phyloP scores from a whole-genome alignment of 2,113 vertebrate genomes.

The Ochotona princeps region DNA sequence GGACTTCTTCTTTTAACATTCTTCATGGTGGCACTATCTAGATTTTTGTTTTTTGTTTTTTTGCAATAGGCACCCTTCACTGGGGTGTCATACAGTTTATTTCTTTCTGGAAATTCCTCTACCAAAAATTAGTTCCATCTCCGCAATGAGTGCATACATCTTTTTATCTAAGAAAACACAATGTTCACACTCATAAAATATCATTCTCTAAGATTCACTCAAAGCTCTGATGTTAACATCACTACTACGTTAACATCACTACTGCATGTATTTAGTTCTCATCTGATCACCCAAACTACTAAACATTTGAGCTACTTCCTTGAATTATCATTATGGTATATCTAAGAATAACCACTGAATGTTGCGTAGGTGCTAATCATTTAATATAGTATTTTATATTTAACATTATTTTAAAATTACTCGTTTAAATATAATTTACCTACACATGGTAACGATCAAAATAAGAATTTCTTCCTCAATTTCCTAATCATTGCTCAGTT shows the following conservation, averaged over 20 bases:
- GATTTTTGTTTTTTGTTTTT: background rate
- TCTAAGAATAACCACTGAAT: background rate
- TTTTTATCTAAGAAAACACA: background rate
- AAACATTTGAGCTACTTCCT: background rate
- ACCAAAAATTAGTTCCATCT: background rate
- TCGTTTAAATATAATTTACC: background rate
- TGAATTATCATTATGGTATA: background rate
- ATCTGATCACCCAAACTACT: background rate
- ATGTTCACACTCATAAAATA: fast-evolving
- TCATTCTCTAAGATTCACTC: background rate
- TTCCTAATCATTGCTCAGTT: background rate
- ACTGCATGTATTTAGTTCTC: background rate
- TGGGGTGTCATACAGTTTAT: background rate
- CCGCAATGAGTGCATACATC: background rate
- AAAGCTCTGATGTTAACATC: background rate
- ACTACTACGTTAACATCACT: background rate
- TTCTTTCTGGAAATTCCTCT: background rate
- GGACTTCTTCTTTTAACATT: background rate
- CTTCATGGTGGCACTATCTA: background rate
- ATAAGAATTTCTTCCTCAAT: background rate
- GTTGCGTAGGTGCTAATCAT: fast-evolving
- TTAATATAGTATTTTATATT: background rate
- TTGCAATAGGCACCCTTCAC: background rate
- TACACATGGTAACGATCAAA: background rate
- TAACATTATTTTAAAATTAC: background rate